Conservation (phyloP, 1,140 invertebrate species). For the Drosophila tani region DNA sequence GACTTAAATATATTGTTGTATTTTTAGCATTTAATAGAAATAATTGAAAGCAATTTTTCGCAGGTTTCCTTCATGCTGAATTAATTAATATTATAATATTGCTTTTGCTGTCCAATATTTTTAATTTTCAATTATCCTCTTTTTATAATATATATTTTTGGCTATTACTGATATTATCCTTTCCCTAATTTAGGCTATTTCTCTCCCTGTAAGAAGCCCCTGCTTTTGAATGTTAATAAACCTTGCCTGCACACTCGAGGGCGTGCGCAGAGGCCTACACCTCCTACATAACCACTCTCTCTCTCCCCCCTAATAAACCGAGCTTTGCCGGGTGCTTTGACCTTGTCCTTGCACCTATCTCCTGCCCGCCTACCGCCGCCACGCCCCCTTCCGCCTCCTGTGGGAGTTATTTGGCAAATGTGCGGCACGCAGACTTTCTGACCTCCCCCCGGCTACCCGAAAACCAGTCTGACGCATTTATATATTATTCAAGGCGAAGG, state of each 20-base stretch:
- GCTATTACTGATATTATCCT: fast-evolving
- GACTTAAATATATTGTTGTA: background rate
- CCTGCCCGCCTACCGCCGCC: slow-evolving; percentile 2
- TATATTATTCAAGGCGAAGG: slow-evolving; percentile 78
- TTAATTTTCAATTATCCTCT: background rate
- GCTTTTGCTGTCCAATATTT: background rate
- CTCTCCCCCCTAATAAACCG: background rate
- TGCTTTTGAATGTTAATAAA: slow-evolving; percentile 76
- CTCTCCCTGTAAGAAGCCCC: slow-evolving; percentile 13
- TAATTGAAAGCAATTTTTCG: background rate
- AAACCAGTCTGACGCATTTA: slow-evolving; percentile 66
- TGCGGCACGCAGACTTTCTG: slow-evolving; percentile 74
- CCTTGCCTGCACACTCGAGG: slow-evolving; percentile 43
- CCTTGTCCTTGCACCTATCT: slow-evolving; percentile 69
- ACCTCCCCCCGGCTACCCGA: slow-evolving; percentile 22
- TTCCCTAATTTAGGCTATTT: background rate
- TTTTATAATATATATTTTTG: slow-evolving; percentile 7
- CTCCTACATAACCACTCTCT: background rate
- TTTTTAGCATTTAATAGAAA: background rate
- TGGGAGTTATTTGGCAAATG: slow-evolving; percentile 77
- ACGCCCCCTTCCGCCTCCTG: slow-evolving; percentile 44
- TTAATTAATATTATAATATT: background rate
- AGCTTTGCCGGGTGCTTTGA: slow-evolving; percentile 78
- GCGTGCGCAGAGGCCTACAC: slow-evolving; percentile 51
- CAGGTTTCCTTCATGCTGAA: too few relatives aligned